Evolutionary conservation across 2,113 vertebrate species (phyloP), one percentile per base, ranked within the genome.

Genomic region (Bambusicola thoracicus): DNA sequence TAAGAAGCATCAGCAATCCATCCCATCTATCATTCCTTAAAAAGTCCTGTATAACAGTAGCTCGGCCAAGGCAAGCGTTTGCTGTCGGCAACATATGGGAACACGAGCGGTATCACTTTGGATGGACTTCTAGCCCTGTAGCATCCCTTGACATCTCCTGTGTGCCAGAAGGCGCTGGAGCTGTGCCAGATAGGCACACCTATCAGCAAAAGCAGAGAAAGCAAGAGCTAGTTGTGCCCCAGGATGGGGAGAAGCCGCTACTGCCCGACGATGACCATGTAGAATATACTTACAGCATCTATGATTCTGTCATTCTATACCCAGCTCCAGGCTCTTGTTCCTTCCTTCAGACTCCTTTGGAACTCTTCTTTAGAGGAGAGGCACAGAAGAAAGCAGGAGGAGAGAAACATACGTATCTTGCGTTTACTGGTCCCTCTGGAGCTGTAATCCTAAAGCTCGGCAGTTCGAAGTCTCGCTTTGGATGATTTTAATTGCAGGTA

Each of bases 251-350:
- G 51, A 81, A 85, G 40, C 11, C 27, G 40, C 30, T 0, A 0
- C 63, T 2, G 0, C 0, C 1, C 21, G 14, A 59, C 1, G 6
- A 59, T 30, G 30, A 48, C 24, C 13, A 11, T 40, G 25, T 38
- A 27, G 59, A 17, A 62, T 62, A 38, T 11, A 38, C 10, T 32
- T 27, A 27, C 10, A 62, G 59, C 24, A 62, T 11, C 55, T n/a
- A 21, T n/a, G 55, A 58, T n/a, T 62, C 36, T 62, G 10, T 29
- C 24, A 38, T 40, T 62, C 24, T 62, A 18, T 43, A 70, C 30
- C 11, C 49, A 68, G 75, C 30, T 19, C 13, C 19, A 65, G 51
- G n/a, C 10, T 75, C 32, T 73, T 32, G 19, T 40, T 81, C 40
- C 13, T 30, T 61, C 22, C 29, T 86, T 36, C 49, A 40, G 3